Evolutionary conservation across 2,113 vertebrate genomes (phyloP).

Genomic region (Protomyctophum bolini): DNA sequence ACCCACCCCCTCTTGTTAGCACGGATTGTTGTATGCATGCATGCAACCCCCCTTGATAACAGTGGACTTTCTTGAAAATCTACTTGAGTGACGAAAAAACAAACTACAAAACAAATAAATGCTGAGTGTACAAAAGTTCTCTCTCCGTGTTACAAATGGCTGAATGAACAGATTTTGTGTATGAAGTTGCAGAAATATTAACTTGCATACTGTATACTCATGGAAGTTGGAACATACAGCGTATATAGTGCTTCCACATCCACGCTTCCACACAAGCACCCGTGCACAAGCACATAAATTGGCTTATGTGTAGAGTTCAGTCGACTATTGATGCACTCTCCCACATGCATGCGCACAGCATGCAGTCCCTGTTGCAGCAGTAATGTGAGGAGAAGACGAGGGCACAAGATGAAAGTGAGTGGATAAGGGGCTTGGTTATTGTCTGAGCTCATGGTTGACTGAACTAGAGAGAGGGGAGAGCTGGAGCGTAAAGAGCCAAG

Average conservation of each 20-base stretch:
- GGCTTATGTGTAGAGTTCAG: constrained; percentile 3
- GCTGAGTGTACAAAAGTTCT: no score
- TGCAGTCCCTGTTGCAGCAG: constrained; percentile 45
- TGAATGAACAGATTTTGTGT: no score
- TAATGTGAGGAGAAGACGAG: constrained; percentile 62
- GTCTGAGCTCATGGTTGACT: constrained; percentile 53
- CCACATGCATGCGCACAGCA: constrained; percentile 25
- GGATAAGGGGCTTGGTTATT: constrained; percentile 56
- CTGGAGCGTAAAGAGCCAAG: not conserved
- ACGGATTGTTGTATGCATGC: not conserved
- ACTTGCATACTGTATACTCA: no score
- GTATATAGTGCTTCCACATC: no score
- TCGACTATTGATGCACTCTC: constrained; percentile 18
- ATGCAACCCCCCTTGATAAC: no score
- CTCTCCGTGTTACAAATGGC: no score
- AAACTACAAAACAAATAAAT: no score
- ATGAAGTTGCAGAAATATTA: no score
- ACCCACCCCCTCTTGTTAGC: no score
- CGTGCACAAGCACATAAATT: constrained; percentile 2
- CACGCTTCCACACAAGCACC: not conserved
- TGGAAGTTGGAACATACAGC: no score
- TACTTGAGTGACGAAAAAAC: not conserved
- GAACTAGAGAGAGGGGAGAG: constrained; percentile 47
- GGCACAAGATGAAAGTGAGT: constrained; percentile 58
- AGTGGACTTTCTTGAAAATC: not conserved